A percentile compares a stretch with the other conserved stretches of the same genome.
Conservation (phyloP, 2,113 vertebrate genomes). For the Nipponia nippon region DNA sequence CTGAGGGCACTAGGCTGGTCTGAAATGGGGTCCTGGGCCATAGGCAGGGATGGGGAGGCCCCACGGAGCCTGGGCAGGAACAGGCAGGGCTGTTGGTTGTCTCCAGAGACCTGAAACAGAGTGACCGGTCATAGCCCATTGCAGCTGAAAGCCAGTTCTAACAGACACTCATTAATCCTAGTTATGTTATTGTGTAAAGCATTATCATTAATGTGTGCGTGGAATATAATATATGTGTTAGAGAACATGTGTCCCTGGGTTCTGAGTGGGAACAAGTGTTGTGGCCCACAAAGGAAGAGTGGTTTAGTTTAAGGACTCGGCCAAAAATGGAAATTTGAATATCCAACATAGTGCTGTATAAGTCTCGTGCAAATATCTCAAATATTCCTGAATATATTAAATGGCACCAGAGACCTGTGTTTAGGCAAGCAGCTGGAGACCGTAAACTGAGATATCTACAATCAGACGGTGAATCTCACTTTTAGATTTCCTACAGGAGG, state of each 20-base stretch:
- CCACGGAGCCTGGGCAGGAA: not conserved
- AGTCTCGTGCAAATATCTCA: not conserved
- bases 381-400: not conserved
- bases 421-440: not conserved
- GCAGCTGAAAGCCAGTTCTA: not conserved
- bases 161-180: not conserved
- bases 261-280: not conserved
- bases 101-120: not conserved
- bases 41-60: not conserved
- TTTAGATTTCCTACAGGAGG: not conserved
- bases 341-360: not conserved
- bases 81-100: not conserved
- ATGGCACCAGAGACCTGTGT: not conserved
- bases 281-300: not conserved
- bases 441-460: not conserved
- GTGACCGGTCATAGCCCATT: rapidly evolving
- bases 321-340: not conserved
- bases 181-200: not conserved
- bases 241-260: not conserved
- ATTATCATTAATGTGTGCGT: not conserved
- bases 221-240: not conserved
- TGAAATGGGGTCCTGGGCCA: not conserved
- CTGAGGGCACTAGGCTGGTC: not conserved
- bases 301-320: not conserved
- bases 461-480: not conserved